Evolutionary conservation across 2,888 invertebrate species (phyloP), one percentile per base, ranked within the genome.

Genomic region (Idaea biselata): DNA sequence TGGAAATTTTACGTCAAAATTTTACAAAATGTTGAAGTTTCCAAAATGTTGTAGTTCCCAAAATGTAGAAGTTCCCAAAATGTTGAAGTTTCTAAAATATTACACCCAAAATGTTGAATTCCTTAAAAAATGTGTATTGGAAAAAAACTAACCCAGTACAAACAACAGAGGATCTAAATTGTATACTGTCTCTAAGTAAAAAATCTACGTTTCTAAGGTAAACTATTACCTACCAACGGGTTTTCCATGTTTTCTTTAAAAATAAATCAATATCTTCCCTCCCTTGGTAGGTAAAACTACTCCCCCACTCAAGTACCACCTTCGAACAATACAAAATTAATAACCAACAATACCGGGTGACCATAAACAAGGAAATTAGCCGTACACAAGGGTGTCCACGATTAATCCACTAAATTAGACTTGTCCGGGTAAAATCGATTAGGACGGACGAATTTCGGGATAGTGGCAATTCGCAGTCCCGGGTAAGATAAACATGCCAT

Each of bases 351-450:
- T 18, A 33, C n/a, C 2, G 53, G 11, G 57, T 54, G 60, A 62
- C 65, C 60, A 87, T 88, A 86, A 85, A 86, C 89, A 86, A 88
- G 85, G 86, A 88, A 89, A 91, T 89, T 89, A 88, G 84, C 83
- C 82, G 80, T 78, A 75, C 83, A 81, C 79, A 81, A 89, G 89
- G 90, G 91, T 91, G 92, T 89, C 85, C 88, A 88, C 89, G 82
- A 92, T 91, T 91, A 91, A 91, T 91, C 86, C 90, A 82, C 74
- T 78, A 89, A 92, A 92, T 92, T 91, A 88, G 91, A 87, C 87
- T 79, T 80, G 84, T 87, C 89, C 88, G 79, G 77, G 85, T 84
- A 85, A 89, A 92, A 92, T 91, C 91, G 91, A 92, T 91, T 91
- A 90, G 84, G 82, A 76, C 69, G 79, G 75, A 81, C 77, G 78